Evolutionary conservation across 2,113 vertebrate genomes (phyloP).

Genomic region (Vicugna pacos): DNA sequence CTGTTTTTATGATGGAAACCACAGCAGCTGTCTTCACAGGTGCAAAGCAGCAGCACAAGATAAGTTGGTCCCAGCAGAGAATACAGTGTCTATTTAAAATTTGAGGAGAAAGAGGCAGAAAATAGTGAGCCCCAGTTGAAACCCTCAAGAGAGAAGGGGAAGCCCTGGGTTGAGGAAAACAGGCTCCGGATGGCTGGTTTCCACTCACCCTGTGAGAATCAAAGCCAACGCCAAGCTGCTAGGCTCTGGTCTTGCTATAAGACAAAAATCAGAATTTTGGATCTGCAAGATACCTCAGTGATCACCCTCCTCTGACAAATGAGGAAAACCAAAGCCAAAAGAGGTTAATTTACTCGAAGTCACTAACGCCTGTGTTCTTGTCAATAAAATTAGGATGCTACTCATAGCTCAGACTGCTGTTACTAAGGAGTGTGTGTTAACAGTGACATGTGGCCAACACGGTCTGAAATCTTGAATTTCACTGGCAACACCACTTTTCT

Average conservation of each 20-base stretch:
- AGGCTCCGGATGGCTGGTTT: background rate
- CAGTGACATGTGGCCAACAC: background rate
- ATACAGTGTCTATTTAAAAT: background rate
- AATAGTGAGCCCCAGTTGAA: background rate
- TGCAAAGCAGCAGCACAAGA: background rate
- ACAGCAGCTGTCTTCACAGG: conserved; percentile 58
- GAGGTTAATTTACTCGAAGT: background rate
- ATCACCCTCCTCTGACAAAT: background rate
- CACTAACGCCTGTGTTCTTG: background rate
- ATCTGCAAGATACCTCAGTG: background rate
- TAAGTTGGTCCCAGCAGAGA: conserved; percentile 39
- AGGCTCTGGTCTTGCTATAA: background rate
- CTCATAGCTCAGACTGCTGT: background rate
- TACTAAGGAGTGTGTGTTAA: background rate
- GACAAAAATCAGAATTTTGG: background rate
- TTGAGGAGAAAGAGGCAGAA: background rate
- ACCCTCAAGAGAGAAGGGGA: background rate
- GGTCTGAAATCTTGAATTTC: background rate
- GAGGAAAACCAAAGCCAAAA: background rate
- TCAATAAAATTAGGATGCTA: background rate
- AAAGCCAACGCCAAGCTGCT: background rate
- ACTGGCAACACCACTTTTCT: background rate
- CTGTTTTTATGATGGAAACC: background rate
- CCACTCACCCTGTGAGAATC: background rate
- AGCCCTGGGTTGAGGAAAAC: background rate